Evolutionary conservation across 2,888 invertebrate genomes (phyloP), one percentile per base, ranked within the genome.

Genomic region (Eilema depressum): DNA sequence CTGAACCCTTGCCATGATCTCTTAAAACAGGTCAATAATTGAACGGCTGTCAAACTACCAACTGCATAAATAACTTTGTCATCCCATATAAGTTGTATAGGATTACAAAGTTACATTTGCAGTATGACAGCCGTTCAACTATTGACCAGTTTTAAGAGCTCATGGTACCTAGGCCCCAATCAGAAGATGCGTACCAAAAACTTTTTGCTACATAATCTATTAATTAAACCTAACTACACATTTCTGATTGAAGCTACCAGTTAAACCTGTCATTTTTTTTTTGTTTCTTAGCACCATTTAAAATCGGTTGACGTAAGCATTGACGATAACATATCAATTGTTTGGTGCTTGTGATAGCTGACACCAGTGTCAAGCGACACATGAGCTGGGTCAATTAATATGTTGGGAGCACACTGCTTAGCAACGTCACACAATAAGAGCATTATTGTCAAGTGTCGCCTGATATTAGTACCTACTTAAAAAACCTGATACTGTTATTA

Each of bases 321-420:
- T 69, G 78, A 81, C 68, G 76, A 80, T 83, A 76, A 70, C 77
- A 79, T 75, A 79, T 79, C 79, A 80, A 75, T 82, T 76, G 78
- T 78, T 74, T 83, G 78, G 77, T 75, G 76, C 73, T 73, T 65
- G 69, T 67, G 74, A 83, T 85, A 82, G 76, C 68, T 79, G 86
- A 84, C 83, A 82, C 85, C 79, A 71, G 85, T 83, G 84, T 84
- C 83, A 77, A 81, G 73, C 78, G 84, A 82, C 75, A 78, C 75
- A 78, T 77, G 78, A 67, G 70, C 56, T 41, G 57, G 63, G 37
- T 74, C 75, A 79, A 74, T 73, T 76, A 70, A 59, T 70, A 57
- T 20, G 63, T 57, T 61, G 33, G 59, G 68, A 68, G 14, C 47
- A 37, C 23, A 59, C 69, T 33, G 25, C 66, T 59, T 59, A 57